Evolutionary conservation across 1,140 invertebrate species (phyloP).

Genomic region (Teleopsis dalmanni): DNA sequence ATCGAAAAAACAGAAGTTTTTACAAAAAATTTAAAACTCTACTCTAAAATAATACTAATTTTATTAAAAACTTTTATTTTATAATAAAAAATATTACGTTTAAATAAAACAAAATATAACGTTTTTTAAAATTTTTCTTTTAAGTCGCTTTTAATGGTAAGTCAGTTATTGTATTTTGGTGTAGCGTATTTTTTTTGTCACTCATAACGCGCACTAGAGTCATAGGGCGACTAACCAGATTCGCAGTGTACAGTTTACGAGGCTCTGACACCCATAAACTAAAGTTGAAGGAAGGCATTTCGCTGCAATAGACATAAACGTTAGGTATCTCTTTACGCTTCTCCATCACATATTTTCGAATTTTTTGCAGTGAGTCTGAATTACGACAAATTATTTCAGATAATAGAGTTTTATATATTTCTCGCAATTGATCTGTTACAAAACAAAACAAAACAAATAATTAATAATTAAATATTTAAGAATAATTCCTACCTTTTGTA

Average conservation of each 20-base stretch:
- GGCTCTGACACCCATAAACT: slow-evolving; percentile 47
- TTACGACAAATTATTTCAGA: slow-evolving; percentile 86
- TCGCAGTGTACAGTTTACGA: slow-evolving; percentile 19
- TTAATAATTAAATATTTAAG: no score
- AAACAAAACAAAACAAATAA: not conserved
- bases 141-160: not conserved
- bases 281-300: slow-evolving; percentile 52
- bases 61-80: no score
- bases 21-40: no score
- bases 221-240: slow-evolving; percentile 16
- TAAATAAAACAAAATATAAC: no score
- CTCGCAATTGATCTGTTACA: slow-evolving; percentile 65
- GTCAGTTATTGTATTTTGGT: not conserved
- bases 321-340: slow-evolving; percentile 52
- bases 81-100: no score
- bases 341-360: slow-evolving; percentile 72
- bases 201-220: slow-evolving; percentile 21
- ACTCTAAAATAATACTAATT: no score
- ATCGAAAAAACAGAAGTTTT: no score
- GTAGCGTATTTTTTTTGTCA: not conserved
- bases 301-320: slow-evolving; percentile 54
- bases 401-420: slow-evolving; percentile 77
- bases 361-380: slow-evolving; percentile 61
- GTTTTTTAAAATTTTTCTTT: not conserved
- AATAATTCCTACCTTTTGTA: slow-evolving; percentile 54